Evolutionary conservation across 2,113 vertebrate genomes (phyloP), one percentile per base, ranked within the genome.

Genomic region (Agelaius tricolor): DNA sequence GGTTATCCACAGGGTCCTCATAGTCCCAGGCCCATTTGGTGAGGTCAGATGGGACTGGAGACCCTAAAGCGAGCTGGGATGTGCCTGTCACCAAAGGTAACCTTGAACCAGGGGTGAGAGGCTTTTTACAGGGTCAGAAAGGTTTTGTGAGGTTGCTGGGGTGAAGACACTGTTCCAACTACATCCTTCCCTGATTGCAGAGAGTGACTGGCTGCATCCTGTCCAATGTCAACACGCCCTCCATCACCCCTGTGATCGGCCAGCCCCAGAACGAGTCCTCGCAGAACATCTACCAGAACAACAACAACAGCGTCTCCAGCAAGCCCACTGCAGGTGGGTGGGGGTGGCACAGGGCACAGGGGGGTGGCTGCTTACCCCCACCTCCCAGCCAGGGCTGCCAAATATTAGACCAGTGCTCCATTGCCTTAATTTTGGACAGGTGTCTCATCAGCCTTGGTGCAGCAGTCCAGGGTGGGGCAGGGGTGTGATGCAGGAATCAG

Each of bases 181-280:
- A 1, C 54, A 31, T 41, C 87, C 94, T 47, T 58, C 63, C 89
- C 59, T 85, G 30, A 51, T 33, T 92, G 30, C 95, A 99, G 99
- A 98, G 99, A 97, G 99, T 99, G 97, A 99, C 99, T 18, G 99
- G 99, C 87, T 99, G 99, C 77, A 99, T 99, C 94, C 99, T 99
- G 69, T 99, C 99, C 90, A 99, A 99, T 0, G 99, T 99, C 94
- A 99, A 99, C 98, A 99, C 99, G 2, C 99, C 99, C 3, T 99
- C 99, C 57, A 97, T 99, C 84, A 99, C 99, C 14, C 99, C 99
- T 2, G 98, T 99, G 98, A 99, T 99, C 3, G 98, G 98, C 84
- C 99, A 99, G 97, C 98, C 99, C 39, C 99, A 99, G 89, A 99
- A 99, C 1, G 98, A 99, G 96, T 98, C 98, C 52, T 86, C 98